Evolutionary conservation across 2,113 vertebrate species (phyloP).

Genomic region (Tauraco erythrolophus): DNA sequence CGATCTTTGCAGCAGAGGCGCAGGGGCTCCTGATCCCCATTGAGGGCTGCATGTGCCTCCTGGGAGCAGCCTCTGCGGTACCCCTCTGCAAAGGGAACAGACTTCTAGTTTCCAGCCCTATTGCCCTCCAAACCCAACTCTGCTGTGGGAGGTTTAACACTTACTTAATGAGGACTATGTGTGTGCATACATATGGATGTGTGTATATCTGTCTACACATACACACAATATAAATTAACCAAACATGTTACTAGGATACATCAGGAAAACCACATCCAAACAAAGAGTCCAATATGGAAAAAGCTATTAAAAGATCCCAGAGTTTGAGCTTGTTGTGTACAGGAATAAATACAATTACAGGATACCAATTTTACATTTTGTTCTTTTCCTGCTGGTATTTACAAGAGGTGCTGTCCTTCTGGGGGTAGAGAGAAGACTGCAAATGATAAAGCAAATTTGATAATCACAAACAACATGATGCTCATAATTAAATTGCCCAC

Average conservation of each 20-base stretch:
- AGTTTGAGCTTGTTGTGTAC: not conserved
- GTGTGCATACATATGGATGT: conserved; percentile 50
- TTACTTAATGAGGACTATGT: conserved; percentile 55
- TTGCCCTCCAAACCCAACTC: not conserved
- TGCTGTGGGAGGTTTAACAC: conserved; percentile 50
- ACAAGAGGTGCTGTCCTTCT: not conserved
- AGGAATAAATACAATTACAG: not conserved
- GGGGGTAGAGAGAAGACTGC: not conserved
- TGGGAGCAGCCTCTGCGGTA: not conserved
- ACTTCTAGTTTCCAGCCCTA: not conserved
- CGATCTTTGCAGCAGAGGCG: not conserved
- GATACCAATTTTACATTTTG: not conserved
- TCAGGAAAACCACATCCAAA: conserved; percentile 68
- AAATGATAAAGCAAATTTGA: not conserved
- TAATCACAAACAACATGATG: not conserved
- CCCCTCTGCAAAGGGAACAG: not conserved
- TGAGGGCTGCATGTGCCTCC: not conserved
- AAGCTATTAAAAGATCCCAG: conserved; percentile 41
- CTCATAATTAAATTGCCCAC: not conserved
- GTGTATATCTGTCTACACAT: conserved; percentile 58
- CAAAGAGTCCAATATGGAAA: conserved; percentile 41
- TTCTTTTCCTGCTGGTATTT: not conserved
- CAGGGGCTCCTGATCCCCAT: fast-evolving
- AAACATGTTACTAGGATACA: conserved; percentile 67
- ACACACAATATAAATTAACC: conserved; percentile 51